Evolutionary conservation across 2,797 vertebrate species (phyloP).

Genomic region (Cheirogaleus major): DNA sequence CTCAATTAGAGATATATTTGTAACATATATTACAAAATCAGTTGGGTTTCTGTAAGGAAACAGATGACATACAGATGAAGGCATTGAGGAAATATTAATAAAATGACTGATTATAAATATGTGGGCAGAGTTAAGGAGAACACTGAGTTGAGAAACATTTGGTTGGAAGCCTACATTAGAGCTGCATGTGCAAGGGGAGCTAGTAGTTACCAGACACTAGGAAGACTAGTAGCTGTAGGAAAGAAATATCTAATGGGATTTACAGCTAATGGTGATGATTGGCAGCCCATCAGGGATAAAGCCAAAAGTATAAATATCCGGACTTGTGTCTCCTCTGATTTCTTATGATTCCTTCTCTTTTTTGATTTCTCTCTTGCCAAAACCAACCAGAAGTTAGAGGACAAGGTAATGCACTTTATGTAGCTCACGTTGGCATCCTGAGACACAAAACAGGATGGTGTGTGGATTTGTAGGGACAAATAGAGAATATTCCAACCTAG

Average conservation of each 20-base stretch:
- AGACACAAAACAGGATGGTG: background rate
- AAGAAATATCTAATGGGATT: background rate
- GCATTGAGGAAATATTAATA: background rate
- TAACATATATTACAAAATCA: background rate
- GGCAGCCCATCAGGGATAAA: background rate
- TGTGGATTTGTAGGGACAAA: background rate
- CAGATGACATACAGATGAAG: background rate
- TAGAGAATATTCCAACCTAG: background rate
- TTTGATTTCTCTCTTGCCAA: background rate
- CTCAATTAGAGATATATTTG: background rate
- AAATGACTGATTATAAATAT: background rate
- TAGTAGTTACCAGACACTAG: background rate
- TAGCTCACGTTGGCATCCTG: background rate
- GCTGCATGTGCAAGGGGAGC: background rate
- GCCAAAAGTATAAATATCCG: background rate
- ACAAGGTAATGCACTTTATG: background rate
- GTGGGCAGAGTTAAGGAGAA: background rate
- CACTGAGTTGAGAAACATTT: background rate
- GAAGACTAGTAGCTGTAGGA: background rate
- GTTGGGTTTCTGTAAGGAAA: background rate
- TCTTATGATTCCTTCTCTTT: background rate
- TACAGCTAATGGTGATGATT: background rate
- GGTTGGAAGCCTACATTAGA: background rate
- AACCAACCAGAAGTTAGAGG: background rate
- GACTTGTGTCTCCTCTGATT: background rate